phyloP scores from a whole-genome alignment of 2,113 vertebrate species.

The Tetrax tetrax region DNA sequence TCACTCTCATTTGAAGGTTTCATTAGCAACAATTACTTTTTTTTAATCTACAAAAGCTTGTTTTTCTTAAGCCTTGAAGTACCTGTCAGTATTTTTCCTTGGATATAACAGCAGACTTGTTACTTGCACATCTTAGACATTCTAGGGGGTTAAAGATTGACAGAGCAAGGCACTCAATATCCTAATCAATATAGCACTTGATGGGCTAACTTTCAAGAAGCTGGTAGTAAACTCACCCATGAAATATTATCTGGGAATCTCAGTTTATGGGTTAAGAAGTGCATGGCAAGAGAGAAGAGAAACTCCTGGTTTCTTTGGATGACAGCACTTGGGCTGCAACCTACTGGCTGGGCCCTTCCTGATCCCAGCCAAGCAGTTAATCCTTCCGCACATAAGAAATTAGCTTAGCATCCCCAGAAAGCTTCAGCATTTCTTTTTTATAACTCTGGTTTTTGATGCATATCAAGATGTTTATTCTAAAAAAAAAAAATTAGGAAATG shows the following conservation, averaged over 20 bases:
- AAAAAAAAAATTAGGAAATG: not conserved
- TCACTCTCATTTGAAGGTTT: not conserved
- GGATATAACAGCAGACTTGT: not conserved
- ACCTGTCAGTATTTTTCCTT: not conserved
- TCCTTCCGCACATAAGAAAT: not conserved
- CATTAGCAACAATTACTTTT: not conserved
- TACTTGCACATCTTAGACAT: not conserved
- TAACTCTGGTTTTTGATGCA: not conserved
- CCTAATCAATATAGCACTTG: not conserved
- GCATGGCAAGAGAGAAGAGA: rapidly evolving
- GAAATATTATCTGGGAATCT: not conserved
- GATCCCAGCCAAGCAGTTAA: not conserved
- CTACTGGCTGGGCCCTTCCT: not conserved
- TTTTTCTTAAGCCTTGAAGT: not conserved
- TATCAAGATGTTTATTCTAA: not conserved
- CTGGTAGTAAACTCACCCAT: not conserved
- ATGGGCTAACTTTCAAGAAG: not conserved
- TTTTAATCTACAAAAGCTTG: not conserved
- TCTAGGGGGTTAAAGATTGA: rapidly evolving
- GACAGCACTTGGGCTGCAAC: not conserved
- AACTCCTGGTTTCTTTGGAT: not conserved
- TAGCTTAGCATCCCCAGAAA: not conserved
- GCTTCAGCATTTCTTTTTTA: not conserved
- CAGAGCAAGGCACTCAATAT: not conserved
- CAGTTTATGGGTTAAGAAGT: not conserved